These are phyloP conservation scores for Drosophila kurseongensis DNA, from an alignment of 1,140 invertebrate species.

Conservation along the genomic window DNA sequence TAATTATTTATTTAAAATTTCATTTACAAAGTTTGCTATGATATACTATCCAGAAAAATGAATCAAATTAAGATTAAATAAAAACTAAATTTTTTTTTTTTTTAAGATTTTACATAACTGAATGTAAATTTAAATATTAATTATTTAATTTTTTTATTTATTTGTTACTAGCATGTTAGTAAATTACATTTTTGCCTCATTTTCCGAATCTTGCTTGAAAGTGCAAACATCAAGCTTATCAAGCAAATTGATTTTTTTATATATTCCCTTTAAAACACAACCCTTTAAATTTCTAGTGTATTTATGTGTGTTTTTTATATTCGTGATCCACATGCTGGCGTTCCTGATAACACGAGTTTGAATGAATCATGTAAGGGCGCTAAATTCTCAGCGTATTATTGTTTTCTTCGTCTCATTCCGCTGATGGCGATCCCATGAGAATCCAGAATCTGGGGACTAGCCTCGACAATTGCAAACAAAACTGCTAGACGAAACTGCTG, in stretches of 20 bases:
- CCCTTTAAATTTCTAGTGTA: not conserved
- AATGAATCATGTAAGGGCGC: conserved; percentile 41
- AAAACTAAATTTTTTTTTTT: too few relatives aligned
- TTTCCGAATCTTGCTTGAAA: too few relatives aligned
- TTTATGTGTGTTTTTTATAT: not conserved
- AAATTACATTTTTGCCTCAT: too few relatives aligned
- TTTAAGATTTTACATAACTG: too few relatives aligned
- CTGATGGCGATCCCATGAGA: conserved; percentile 16
- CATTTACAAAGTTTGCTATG: too few relatives aligned
- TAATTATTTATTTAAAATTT: too few relatives aligned
- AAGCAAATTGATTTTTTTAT: too few relatives aligned
- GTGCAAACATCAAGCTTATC: too few relatives aligned
- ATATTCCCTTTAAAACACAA: not conserved
- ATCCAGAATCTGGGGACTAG: conserved; percentile 11
- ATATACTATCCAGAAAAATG: not conserved
- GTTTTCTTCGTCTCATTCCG: conserved; percentile 3
- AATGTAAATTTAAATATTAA: too few relatives aligned
- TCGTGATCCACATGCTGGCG: not conserved
- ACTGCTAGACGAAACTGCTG: conserved; percentile 24
- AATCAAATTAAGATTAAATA: not conserved
- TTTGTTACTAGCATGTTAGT: too few relatives aligned
- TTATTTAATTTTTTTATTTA: too few relatives aligned
- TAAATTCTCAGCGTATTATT: conserved; percentile 15
- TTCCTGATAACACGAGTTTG: not conserved
- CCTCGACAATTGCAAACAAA: conserved; percentile 16